These are phyloP conservation scores for Meteorus cinctellus DNA, from an alignment of 2,888 invertebrate genomes.

Conservation along the genomic window DNA sequence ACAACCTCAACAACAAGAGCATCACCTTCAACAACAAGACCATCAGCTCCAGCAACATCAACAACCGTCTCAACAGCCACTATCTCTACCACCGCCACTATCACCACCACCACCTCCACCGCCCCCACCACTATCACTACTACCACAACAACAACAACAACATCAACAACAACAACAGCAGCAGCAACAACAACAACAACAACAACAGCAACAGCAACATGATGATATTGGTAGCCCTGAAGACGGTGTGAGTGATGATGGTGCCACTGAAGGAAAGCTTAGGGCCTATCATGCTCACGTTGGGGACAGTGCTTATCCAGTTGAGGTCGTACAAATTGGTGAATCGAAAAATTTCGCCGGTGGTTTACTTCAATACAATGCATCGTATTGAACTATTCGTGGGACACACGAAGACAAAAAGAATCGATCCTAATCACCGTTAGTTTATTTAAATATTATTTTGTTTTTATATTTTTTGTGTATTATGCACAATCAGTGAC, in stretches of 20 bases:
- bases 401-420: not conserved
- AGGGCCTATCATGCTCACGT: constrained; percentile 63
- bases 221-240: constrained; percentile 45
- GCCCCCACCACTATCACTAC: not conserved
- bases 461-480: constrained; percentile 39
- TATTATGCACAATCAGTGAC: constrained; percentile 25
- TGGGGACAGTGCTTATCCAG: constrained; percentile 58
- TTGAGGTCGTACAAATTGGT: constrained; percentile 62
- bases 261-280: constrained; percentile 57
- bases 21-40: constrained; percentile 6
- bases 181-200: constrained; percentile 18
- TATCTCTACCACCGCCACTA: not conserved
- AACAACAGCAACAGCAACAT: constrained; percentile 35
- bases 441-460: not conserved
- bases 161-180: constrained; percentile 31
- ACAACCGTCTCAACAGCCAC: constrained; percentile 41
- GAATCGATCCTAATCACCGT: not conserved
- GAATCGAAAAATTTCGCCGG: constrained; percentile 67
- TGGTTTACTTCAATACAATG: constrained; percentile 68
- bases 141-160: constrained; percentile 45
- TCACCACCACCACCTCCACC: not conserved
- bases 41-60: constrained; percentile 20
- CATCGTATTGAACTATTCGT: constrained; percentile 67
- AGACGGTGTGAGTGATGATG: constrained; percentile 42
- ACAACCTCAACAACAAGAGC: constrained; percentile 28